Evolutionary conservation across 2,113 vertebrate species (phyloP).

Genomic region (Crotalus helleri): DNA sequence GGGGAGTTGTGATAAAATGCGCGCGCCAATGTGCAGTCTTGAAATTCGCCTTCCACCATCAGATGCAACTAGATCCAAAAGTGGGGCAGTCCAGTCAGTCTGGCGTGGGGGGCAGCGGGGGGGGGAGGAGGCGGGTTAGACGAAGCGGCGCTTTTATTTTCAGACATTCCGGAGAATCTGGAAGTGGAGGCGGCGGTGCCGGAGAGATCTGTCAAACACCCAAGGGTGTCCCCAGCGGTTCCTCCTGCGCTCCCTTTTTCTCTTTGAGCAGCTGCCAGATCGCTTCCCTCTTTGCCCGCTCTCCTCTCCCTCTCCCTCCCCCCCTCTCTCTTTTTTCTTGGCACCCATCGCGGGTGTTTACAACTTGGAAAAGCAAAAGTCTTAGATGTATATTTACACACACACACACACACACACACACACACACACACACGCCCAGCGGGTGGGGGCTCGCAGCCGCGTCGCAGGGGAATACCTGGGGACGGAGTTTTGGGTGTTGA

Average conservation of each 20-base stretch:
- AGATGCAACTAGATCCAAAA: background rate
- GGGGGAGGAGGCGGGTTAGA: background rate
- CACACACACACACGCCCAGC: background rate
- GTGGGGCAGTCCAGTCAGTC: background rate
- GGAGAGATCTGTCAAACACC: background rate
- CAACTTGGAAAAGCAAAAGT: slow-evolving; percentile 13
- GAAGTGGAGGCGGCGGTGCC: background rate
- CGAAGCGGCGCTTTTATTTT: slow-evolving; percentile 10
- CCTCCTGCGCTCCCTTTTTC: background rate
- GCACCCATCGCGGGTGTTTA: slow-evolving; percentile 14
- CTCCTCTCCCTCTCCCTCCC: background rate
- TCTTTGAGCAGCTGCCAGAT: too few species aligned
- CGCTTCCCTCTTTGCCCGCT: background rate
- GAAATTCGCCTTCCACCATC: background rate
- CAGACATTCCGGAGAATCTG: background rate
- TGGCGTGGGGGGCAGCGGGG: background rate
- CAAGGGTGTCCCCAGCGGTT: background rate
- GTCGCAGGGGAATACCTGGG: background rate
- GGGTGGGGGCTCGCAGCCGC: background rate
- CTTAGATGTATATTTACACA: background rate
- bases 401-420: background rate
- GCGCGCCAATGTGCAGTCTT: background rate
- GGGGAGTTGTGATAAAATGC: background rate
- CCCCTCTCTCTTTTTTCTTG: background rate
- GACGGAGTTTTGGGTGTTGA: background rate